A percentile compares a stretch with the other conserved stretches of the same genome.
Conservation (phyloP, 35 echinoderm and acorn worm genomes). For the Strongylocentrotus purpuratus region DNA sequence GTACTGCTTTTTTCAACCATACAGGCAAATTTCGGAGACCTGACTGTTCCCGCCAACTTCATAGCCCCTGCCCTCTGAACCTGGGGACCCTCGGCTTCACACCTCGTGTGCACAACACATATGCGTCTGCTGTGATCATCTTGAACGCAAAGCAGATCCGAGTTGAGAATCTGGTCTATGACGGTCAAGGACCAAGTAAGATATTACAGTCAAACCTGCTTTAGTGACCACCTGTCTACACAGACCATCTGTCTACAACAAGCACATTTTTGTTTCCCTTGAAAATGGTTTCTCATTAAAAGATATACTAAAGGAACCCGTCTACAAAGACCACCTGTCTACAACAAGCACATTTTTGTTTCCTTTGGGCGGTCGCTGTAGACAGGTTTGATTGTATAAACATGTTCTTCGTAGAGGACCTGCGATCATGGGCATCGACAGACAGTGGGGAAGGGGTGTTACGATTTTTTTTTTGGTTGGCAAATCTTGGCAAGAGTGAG, state of each 20-base stretch:
- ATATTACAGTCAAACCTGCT: too few relatives aligned
- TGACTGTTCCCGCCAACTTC: conserved; percentile 60
- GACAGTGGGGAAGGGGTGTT: not conserved
- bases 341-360: too few relatives aligned
- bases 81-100: conserved; percentile 43
- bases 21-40: conserved; percentile 86
- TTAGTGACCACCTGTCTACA: too few relatives aligned
- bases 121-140: conserved; percentile 62
- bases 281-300: too few relatives aligned
- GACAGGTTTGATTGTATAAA: too few relatives aligned
- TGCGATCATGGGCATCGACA: not conserved
- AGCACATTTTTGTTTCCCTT: too few relatives aligned
- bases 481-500: too few relatives aligned
- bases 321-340: too few relatives aligned
- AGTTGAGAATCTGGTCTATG: conserved; percentile 75
- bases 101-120: conserved; percentile 52
- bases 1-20: too few relatives aligned
- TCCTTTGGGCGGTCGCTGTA: too few relatives aligned
- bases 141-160: conserved; percentile 62
- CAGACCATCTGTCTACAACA: too few relatives aligned
- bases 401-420: not conserved
- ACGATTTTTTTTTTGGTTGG: not conserved
- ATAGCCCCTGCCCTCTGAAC: not conserved
- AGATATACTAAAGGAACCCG: too few relatives aligned
- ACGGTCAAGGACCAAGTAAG: conserved; percentile 89